Conservation (phyloP, 2,797 vertebrate genomes). For the Anniella stebbinsi region DNA sequence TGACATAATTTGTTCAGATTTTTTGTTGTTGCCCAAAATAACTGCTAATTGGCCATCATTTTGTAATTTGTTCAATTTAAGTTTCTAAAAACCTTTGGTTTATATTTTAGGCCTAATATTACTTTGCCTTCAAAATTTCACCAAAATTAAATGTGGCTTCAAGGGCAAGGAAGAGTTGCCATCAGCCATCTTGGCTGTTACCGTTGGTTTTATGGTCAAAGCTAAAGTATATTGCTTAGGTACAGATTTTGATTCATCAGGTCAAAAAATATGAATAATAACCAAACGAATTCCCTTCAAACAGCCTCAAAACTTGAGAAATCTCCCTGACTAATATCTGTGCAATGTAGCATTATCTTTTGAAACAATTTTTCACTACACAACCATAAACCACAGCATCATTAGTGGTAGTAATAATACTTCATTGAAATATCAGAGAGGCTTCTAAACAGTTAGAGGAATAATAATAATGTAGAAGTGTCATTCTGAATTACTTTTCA, state of each 20-base stretch:
- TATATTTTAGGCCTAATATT: too few species aligned
- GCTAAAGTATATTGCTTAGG: not conserved
- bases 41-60: too few species aligned
- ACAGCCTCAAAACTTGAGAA: not conserved
- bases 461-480: not conserved
- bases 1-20: too few species aligned
- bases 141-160: too few species aligned
- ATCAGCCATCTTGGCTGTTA: not conserved
- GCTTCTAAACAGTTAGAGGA: not conserved
- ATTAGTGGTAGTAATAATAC: constrained; percentile 1
- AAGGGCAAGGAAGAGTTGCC: too few species aligned
- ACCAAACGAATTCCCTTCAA: not conserved
- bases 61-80: too few species aligned
- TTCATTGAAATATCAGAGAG: constrained; percentile 7
- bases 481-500: constrained; percentile 2
- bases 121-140: too few species aligned
- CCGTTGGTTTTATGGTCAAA: not conserved
- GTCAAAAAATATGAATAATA: not conserved
- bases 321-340: not conserved
- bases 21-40: too few species aligned
- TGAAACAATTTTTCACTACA: not conserved
- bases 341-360: not conserved
- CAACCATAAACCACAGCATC: not conserved
- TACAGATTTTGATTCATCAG: not conserved
- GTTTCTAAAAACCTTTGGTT: too few species aligned